Conservation (phyloP, 2,888 invertebrate species). For the Orchesella flavescens region DNA sequence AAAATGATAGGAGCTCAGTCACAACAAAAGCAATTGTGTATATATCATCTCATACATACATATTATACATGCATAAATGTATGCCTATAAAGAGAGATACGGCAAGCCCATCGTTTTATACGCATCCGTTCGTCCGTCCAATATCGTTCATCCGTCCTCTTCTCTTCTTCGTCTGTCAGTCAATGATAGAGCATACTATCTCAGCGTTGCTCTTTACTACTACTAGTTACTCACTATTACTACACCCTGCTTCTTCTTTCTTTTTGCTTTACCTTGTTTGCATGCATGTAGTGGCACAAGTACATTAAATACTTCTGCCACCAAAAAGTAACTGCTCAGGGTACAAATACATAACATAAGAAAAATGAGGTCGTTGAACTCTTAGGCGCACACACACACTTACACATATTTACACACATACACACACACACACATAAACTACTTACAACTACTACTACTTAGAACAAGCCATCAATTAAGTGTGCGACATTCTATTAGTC, state of each 20-base stretch:
- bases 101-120: no score
- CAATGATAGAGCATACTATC: background rate
- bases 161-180: constrained; percentile 10
- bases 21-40: no score
- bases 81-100: no score
- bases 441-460: constrained; percentile 33
- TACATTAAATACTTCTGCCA: constrained; percentile 18
- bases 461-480: constrained; percentile 62
- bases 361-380: constrained; percentile 63
- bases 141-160: constrained; percentile 54
- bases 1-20: no score
- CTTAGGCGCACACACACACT: constrained; percentile 45
- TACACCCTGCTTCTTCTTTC: constrained; percentile 29
- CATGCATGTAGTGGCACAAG: constrained; percentile 12
- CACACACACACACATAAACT: constrained; percentile 48
- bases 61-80: no score
- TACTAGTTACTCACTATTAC: background rate
- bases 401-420: constrained; percentile 45
- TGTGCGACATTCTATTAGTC: constrained; percentile 69
- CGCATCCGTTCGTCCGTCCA: constrained; percentile 42
- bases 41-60: no score
- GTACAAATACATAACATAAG: constrained; percentile 60
- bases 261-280: constrained; percentile 38
- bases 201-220: background rate
- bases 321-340: constrained; percentile 40